phyloP scores from a whole-genome alignment of 2,888 invertebrate genomes.

The Drosophila lutescens region DNA sequence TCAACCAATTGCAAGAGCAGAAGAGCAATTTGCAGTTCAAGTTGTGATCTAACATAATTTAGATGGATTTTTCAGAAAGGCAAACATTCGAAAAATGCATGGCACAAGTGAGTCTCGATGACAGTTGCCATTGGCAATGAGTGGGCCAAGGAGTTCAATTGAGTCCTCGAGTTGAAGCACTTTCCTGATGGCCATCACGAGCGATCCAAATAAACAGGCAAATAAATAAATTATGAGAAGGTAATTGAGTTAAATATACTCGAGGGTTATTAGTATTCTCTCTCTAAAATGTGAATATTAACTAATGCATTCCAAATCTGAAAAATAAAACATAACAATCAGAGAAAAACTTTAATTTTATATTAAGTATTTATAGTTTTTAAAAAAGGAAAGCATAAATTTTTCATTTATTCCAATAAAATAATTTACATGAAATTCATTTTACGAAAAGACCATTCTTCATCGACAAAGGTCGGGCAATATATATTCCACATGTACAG shows the following conservation, averaged over 20 bases:
- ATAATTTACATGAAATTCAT: not conserved
- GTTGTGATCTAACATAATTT: slow-evolving; percentile 28
- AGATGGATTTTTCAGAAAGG: slow-evolving; percentile 25
- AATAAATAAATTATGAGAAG: slow-evolving; percentile 7
- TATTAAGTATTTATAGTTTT: not conserved
- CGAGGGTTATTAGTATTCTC: not conserved
- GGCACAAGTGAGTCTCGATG: slow-evolving; percentile 28
- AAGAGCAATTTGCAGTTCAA: slow-evolving; percentile 25
- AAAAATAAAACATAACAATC: no score
- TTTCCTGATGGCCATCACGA: slow-evolving; percentile 4
- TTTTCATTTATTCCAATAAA: slow-evolving; percentile 17
- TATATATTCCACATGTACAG: not conserved
- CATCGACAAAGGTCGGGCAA: slow-evolving; percentile 11
- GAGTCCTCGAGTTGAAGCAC: slow-evolving; percentile 21
- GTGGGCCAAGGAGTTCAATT: slow-evolving; percentile 33
- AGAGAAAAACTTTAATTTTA: no score
- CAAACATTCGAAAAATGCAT: slow-evolving; percentile 21
- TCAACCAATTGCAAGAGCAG: slow-evolving; percentile 33
- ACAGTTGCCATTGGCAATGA: slow-evolving; percentile 30
- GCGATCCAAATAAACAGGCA: slow-evolving; percentile 17
- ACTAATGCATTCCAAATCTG: no score
- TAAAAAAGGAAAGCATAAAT: not conserved
- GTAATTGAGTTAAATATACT: not conserved
- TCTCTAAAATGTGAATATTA: no score
- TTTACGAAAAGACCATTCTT: slow-evolving; percentile 1